phyloP scores from a whole-genome alignment of 2,888 invertebrate genomes.

The Diabrotica balteata region DNA sequence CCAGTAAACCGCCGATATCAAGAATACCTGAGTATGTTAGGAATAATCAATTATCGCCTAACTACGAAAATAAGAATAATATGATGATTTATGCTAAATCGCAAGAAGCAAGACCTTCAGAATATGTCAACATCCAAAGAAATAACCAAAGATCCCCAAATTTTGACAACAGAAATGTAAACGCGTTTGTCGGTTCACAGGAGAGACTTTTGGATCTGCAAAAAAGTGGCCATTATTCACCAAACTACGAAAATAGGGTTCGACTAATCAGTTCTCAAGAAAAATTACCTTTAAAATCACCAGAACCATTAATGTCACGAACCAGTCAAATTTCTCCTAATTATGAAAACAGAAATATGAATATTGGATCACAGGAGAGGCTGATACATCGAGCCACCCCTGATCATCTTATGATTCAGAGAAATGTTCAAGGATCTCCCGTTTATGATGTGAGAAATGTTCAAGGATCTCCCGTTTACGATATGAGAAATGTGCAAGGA shows the following conservation, averaged over 20 bases:
- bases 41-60: constrained; percentile 8
- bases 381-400: background rate
- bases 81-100: background rate
- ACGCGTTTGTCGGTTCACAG: background rate
- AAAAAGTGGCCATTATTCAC: background rate
- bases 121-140: constrained; percentile 9
- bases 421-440: constrained; percentile 32
- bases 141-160: constrained; percentile 13
- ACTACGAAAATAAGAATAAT: background rate
- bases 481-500: constrained; percentile 22
- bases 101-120: background rate
- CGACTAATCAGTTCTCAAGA: background rate
- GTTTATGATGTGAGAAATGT: constrained; percentile 12
- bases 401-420: background rate
- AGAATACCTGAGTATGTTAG: constrained; percentile 21
- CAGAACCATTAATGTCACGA: background rate
- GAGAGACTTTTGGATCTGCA: background rate
- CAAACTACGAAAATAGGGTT: constrained; percentile 10
- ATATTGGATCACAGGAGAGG: background rate
- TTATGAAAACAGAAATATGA: constrained; percentile 5
- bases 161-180: constrained; percentile 6
- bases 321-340: constrained; percentile 5
- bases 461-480: constrained; percentile 28
- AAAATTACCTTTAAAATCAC: constrained; percentile 1
- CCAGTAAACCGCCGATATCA: constrained; percentile 42